These are phyloP conservation scores for Pagetopsis macropterus DNA, from an alignment of 2,797 vertebrate species.

Conservation along the genomic window DNA sequence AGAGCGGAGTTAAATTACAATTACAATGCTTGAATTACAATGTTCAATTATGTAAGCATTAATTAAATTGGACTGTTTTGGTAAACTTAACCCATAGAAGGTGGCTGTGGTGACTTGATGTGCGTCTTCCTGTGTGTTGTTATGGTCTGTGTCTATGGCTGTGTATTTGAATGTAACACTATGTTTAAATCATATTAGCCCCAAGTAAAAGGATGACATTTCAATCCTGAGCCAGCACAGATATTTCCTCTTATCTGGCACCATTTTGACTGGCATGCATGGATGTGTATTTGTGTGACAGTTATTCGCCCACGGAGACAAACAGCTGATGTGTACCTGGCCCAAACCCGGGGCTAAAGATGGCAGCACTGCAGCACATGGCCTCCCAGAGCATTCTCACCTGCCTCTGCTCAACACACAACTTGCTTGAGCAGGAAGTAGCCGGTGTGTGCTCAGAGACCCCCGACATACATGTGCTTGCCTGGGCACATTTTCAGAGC, in stretches of 20 bases:
- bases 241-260: slow-evolving; percentile 20
- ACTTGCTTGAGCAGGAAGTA: slow-evolving; percentile 52
- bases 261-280: slow-evolving; percentile 23
- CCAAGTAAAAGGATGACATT: slow-evolving; percentile 12
- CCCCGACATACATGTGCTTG: slow-evolving; percentile 58
- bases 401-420: slow-evolving; percentile 47
- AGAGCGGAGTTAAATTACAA: background rate
- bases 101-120: slow-evolving; percentile 13
- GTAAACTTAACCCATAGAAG: background rate
- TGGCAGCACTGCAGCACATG: slow-evolving; percentile 46
- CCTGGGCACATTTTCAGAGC: slow-evolving; percentile 62
- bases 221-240: background rate
- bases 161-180: slow-evolving; percentile 13
- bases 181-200: background rate
- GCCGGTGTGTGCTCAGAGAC: slow-evolving; percentile 26
- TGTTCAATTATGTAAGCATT: background rate
- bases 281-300: slow-evolving; percentile 12
- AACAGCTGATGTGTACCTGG: slow-evolving; percentile 63
- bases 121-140: background rate
- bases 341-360: slow-evolving; percentile 47
- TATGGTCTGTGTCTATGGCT: background rate
- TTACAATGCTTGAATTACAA: slow-evolving; percentile 1
- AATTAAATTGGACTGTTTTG: slow-evolving; percentile 7
- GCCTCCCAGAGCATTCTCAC: slow-evolving; percentile 53
- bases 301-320: slow-evolving; percentile 36